Percentiles rank a stretch among this genome's conserved stretches.
Conservation (phyloP, 2,888 invertebrate species). For the Xestia c-nigrum region DNA sequence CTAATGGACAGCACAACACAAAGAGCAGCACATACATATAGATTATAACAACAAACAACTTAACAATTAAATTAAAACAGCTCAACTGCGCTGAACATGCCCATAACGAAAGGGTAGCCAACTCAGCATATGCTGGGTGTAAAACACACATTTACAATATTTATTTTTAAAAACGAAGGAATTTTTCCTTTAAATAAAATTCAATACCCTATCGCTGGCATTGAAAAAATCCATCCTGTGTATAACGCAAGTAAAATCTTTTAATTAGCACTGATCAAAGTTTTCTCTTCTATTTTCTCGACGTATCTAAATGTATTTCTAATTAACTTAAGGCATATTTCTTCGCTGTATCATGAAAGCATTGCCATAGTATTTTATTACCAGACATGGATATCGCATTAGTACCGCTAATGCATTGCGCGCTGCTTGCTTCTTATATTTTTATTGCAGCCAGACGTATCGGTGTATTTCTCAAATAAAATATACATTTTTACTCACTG, state of each 20-base stretch:
- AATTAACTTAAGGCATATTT: constrained; percentile 9
- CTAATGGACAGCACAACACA: too few species aligned
- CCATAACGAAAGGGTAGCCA: too few species aligned
- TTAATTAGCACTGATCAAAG: not conserved
- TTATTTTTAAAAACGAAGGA: too few species aligned
- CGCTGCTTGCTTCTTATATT: constrained; percentile 25
- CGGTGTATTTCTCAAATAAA: constrained; percentile 19
- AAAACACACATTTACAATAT: too few species aligned
- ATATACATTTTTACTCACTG: constrained; percentile 20
- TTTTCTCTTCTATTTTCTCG: not conserved
- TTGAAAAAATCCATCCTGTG: too few species aligned
- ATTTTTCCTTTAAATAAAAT: too few species aligned
- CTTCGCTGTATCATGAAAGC: not conserved
- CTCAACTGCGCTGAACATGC: too few species aligned
- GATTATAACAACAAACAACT: too few species aligned
- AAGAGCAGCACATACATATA: too few species aligned
- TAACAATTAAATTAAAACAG: too few species aligned
- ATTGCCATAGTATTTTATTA: constrained; percentile 36
- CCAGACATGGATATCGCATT: constrained; percentile 49
- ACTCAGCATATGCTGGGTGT: too few species aligned
- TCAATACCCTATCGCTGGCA: too few species aligned
- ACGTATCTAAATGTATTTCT: not conserved
- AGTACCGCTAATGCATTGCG: constrained; percentile 36
- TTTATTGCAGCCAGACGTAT: constrained; percentile 13
- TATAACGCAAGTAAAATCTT: not conserved